Evolutionary conservation across 2,888 invertebrate species (phyloP), one percentile per base, ranked within the genome.

Genomic region (Tanypteryx hageni): DNA sequence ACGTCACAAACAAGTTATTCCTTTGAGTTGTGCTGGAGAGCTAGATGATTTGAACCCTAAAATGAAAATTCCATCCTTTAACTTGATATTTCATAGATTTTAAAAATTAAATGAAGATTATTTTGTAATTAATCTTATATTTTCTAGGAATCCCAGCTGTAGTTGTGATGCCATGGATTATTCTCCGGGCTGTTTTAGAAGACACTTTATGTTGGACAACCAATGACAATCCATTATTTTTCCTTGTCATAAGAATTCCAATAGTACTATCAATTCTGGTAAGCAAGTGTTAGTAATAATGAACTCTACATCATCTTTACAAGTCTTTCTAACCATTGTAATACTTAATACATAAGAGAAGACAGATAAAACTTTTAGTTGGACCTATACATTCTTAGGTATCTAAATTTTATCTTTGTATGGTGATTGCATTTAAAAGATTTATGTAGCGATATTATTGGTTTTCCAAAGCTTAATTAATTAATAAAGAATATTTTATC

Each of bases 161-260:
- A 44, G 96, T 96, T 93, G 95, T 97, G 8, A 94, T 96, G 14
- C 96, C 96, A 0, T 97, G 97, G 97, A 95, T 96, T 22, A 93
- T 96, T 9, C 94, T 96, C 44, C 95, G 96, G 93, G 94, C 95
- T 0, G 94, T 95, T 11, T 94, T 95, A 92, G 96, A 97, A 93
- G 95, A 97, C 93, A 95, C 95, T 0, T 94, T 95, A 56, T 97
- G 97, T 94, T 97, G 97, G 97, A 97, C 96, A 14, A 95, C 95
- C 0, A 95, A 96, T 93, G 94, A 95, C 14, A 95, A 95, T 93
- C 94, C 94, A 22, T 95, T 94, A 83, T 95, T 96, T 84, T 95
- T 96, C 92, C 95, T 96, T 94, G 94, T 96, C 56, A 96, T 97
- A 92, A 95, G 96, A 93, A 95, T 96, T 56, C 97, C 97, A 0